These are phyloP conservation scores for Pyrgus malvae DNA, from an alignment of 2,888 invertebrate genomes.

Conservation along the genomic window DNA sequence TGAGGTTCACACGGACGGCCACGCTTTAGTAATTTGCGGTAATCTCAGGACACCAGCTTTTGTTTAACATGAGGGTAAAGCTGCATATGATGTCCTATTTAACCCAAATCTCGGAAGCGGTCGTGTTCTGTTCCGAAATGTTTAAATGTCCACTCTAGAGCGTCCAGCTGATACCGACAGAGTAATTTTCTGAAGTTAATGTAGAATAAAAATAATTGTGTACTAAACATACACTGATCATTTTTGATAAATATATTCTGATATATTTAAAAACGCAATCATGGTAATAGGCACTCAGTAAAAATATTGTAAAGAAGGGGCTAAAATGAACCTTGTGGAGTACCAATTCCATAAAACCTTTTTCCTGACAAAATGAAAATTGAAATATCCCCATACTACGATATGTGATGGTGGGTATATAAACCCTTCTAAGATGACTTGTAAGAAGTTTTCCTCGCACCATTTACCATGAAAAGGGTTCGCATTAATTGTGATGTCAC, in stretches of 20 bases:
- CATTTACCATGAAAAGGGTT: constrained; percentile 66
- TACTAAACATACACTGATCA: too few relatives aligned
- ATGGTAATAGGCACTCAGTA: neutral
- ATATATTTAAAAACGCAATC: neutral
- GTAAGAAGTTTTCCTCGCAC: constrained; percentile 54
- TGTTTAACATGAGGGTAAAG: constrained; percentile 15
- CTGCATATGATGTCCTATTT: constrained; percentile 23
- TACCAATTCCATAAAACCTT: neutral
- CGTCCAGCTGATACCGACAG: constrained; percentile 1
- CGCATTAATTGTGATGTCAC: constrained; percentile 62
- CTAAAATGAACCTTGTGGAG: neutral
- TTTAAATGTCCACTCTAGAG: constrained; percentile 7
- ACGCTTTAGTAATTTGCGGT: constrained; percentile 24
- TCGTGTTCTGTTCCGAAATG: constrained; percentile 9
- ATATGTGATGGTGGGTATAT: constrained; percentile 3
- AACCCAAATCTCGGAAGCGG: constrained; percentile 20
- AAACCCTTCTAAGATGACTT: constrained; percentile 37
- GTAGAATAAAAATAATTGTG: neutral
- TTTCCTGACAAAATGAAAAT: constrained; percentile 6
- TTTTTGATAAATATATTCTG: too few relatives aligned
- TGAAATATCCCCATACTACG: constrained; percentile 9
- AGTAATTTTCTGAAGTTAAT: neutral
- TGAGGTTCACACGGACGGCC: constrained; percentile 17
- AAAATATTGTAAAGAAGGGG: neutral
- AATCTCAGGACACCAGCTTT: constrained; percentile 23